Base-by-base conservation (phyloP, 2,797 vertebrate genomes). In the Gorsachius magnificus region DNA sequence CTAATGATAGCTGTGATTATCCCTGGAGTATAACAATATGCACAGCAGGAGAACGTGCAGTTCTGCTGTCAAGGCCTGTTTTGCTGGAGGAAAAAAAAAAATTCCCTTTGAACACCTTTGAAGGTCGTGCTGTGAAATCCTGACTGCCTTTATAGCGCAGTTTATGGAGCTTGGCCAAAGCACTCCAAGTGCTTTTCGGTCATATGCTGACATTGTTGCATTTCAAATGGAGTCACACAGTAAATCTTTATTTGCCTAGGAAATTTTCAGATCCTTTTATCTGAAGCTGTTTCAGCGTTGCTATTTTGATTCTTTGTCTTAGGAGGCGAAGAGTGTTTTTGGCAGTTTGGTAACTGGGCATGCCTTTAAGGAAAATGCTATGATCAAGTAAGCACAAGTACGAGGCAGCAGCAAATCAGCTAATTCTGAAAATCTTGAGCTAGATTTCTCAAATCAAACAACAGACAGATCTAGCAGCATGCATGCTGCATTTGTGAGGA, bases 101-200 rank as follows among this genome's bases (percentile, higher is more conserved):
- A 38, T 1, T 36, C 61, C 51, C 63, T 97, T 84, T 93, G 88
- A 94, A 93, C 74, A 90, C 91, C 83, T 89, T 77, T 90, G 93
- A 95, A 96, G 94, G 94, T 96, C n/a, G 0, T 46, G 64, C 77
- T 74, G 45, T 66, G 77, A 88, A 95, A 74, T 70, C 78, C 87
- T 83, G 78, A 79, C 79, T 78, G 64, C 69, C 35, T 96, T 91
- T 50, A 91, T 28, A 66, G 51, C 20, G 43, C 13, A 43, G 93
- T 94, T 95, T 70, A 92, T 95, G 95, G 95, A 96, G 75, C 94
- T 50, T 68, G 70, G 91, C 96, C 88, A 97, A 92, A 57, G 41
- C 77, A 84, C 86, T 90, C 50, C 7, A 71, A 82, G 68, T 41
- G 11, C 71, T 84, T 90, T 82, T 1, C 16, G 29, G 85, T 96